Percentiles rank a stretch among this genome's conserved stretches.
phyloP scores from a whole-genome alignment of 2,888 invertebrate species.

The Leptarthrus brevirostris region DNA sequence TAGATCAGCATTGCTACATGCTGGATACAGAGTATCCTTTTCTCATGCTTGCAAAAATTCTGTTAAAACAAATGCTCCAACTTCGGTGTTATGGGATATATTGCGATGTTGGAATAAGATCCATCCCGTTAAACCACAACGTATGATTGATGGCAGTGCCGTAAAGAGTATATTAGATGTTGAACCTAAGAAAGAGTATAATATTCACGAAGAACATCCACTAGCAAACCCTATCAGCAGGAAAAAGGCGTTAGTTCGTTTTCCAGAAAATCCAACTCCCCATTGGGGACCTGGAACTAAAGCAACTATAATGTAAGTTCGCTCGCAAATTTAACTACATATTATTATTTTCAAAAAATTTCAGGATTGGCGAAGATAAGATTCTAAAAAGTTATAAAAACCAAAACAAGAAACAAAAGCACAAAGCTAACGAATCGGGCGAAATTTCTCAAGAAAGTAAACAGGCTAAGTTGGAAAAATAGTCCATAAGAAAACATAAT shows the following conservation, averaged over 20 bases:
- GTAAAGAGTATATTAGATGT: conserved; percentile 70
- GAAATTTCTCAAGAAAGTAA: conserved; percentile 13
- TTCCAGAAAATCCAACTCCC: conserved; percentile 86
- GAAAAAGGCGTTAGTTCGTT: conserved; percentile 78
- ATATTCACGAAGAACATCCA: conserved; percentile 67
- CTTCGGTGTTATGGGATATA: conserved; percentile 90
- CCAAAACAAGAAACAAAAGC: conserved; percentile 74
- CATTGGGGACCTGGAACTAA: conserved; percentile 93
- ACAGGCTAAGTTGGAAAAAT: conserved; percentile 18
- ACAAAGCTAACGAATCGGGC: background rate
- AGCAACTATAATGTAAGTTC: conserved; percentile 79
- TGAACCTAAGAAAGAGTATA: conserved; percentile 67
- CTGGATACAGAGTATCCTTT: conserved; percentile 90
- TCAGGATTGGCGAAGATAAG: conserved; percentile 73
- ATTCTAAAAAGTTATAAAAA: conserved; percentile 73
- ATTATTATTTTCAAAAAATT: conserved; percentile 56
- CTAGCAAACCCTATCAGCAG: conserved; percentile 86
- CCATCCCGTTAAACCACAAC: conserved; percentile 75
- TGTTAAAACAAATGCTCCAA: conserved; percentile 93
- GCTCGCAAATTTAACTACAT: no score
- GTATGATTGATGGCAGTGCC: conserved; percentile 67
- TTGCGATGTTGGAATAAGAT: conserved; percentile 81
- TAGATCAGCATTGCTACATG: conserved; percentile 90
- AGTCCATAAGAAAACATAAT: no score
- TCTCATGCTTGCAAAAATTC: conserved; percentile 91